A percentile compares a stretch with the other conserved stretches of the same genome.
Evolutionary conservation across 1,140 invertebrate genomes (phyloP).

Genomic region (Babylonia areolata): DNA sequence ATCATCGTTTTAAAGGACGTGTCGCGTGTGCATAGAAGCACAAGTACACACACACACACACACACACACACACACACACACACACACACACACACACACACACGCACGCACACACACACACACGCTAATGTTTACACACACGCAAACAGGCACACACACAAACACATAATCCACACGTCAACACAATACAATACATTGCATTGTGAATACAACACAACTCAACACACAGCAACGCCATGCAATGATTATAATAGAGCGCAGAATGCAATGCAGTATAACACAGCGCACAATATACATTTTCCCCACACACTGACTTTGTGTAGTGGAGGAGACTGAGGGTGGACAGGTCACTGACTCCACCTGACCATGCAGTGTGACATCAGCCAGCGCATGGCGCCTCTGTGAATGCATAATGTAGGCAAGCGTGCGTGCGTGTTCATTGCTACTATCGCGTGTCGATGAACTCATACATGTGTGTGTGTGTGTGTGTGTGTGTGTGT

Average conservation of each 20-base stretch:
- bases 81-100: neutral
- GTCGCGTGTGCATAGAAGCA: too few species aligned
- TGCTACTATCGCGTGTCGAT: too few species aligned
- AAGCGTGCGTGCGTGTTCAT: too few species aligned
- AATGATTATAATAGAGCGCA: too few species aligned
- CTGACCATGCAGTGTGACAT: neutral
- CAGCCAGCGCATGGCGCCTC: too few species aligned
- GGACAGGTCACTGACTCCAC: neutral
- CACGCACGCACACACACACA: neutral
- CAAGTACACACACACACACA: neutral
- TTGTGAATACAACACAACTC: neutral
- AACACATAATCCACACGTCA: neutral
- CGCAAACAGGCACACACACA: neutral
- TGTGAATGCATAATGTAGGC: too few species aligned
- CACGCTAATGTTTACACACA: neutral
- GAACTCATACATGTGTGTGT: too few species aligned
- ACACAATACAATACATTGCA: neutral
- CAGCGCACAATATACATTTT: too few species aligned
- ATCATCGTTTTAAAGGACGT: too few species aligned
- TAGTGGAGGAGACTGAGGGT: neutral
- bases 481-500: too few species aligned
- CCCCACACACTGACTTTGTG: too few species aligned
- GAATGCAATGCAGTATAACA: too few species aligned
- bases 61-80: constrained; percentile 5
- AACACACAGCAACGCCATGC: neutral